Percentiles rank a stretch among this genome's conserved stretches.
These are phyloP conservation scores for Tuta absoluta DNA, from an alignment of 2,888 invertebrate species.

Conservation along the genomic window DNA sequence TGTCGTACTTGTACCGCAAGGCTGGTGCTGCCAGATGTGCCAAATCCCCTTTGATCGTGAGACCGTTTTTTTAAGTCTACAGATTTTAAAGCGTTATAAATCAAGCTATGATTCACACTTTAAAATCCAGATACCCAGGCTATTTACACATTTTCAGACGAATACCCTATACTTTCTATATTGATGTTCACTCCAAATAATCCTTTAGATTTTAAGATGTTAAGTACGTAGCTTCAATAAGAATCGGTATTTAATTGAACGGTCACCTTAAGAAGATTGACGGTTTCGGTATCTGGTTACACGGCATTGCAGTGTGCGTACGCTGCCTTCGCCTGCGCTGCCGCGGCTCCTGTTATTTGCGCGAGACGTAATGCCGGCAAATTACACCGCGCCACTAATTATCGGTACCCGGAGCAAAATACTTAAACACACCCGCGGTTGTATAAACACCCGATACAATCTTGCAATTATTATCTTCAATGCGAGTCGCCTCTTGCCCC, in stretches of 20 bases:
- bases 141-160: no score
- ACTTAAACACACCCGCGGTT: constrained; percentile 38
- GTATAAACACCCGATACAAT: constrained; percentile 44
- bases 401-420: constrained; percentile 52
- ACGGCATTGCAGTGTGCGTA: constrained; percentile 44
- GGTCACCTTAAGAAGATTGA: neutral
- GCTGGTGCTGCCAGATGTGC: constrained; percentile 32
- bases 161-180: no score
- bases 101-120: no score
- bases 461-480: constrained; percentile 42
- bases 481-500: constrained; percentile 24
- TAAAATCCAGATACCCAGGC: no score
- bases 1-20: constrained; percentile 68
- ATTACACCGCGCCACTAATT: constrained; percentile 69
- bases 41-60: neutral
- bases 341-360: constrained; percentile 73
- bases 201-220: no score
- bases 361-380: constrained; percentile 65
- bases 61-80: no score
- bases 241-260: neutral
- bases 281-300: neutral
- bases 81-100: no score
- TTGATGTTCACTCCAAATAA: no score
- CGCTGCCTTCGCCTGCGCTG: constrained; percentile 49
- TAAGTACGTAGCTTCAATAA: neutral